Conservation (phyloP, 2,888 invertebrate species). For the Ectemnius cavifrons region DNA sequence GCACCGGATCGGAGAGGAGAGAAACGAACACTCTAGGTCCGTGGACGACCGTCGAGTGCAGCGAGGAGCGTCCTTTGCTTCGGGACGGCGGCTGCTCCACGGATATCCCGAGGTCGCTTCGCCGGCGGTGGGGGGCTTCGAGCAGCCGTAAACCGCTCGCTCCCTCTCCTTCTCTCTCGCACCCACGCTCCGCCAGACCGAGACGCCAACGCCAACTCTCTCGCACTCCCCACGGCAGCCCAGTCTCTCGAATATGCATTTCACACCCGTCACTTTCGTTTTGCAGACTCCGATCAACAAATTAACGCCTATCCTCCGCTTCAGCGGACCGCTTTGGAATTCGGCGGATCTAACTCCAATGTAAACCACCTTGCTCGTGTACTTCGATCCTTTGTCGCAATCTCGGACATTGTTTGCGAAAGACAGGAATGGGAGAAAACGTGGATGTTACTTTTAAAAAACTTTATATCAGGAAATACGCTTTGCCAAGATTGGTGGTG, state of each 20-base stretch:
- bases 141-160: constrained; percentile 46
- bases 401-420: too few relatives aligned
- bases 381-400: too few relatives aligned
- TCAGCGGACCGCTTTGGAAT: too few relatives aligned
- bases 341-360: too few relatives aligned
- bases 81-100: constrained; percentile 57
- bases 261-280: constrained; percentile 16
- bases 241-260: constrained; percentile 23
- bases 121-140: constrained; percentile 40
- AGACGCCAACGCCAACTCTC: constrained; percentile 48
- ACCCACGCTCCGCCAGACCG: constrained; percentile 13
- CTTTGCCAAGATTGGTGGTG: too few relatives aligned
- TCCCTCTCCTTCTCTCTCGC: constrained; percentile 11
- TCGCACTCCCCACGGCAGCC: constrained; percentile 46
- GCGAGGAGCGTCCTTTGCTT: constrained; percentile 58
- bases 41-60: constrained; percentile 57
- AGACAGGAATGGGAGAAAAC: too few relatives aligned
- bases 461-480: too few relatives aligned
- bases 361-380: too few relatives aligned
- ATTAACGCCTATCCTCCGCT: neutral
- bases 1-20: constrained; percentile 40
- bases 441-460: too few relatives aligned
- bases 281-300: constrained; percentile 26
- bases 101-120: constrained; percentile 48
- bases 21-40: constrained; percentile 57